Conservation (phyloP, 2,113 vertebrate species). For the Chloroceryle aenea region DNA sequence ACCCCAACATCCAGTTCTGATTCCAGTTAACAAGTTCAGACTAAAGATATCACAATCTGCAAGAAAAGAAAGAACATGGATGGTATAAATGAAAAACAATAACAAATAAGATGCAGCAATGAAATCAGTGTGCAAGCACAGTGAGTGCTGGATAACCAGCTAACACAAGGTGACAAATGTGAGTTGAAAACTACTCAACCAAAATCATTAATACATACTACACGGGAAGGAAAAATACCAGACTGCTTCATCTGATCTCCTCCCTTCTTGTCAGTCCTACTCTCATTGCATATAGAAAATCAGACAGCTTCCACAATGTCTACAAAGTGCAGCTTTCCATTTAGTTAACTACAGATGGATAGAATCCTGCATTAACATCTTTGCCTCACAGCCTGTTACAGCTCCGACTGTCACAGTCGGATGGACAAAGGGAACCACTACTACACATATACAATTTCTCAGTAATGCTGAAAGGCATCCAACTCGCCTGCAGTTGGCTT, state of each 20-base stretch:
- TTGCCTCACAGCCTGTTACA: background rate
- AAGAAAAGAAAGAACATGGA: constrained; percentile 87
- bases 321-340: background rate
- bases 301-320: background rate
- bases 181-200: background rate
- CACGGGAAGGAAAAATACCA: background rate
- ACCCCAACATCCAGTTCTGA: constrained; percentile 91
- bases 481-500: background rate
- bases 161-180: background rate
- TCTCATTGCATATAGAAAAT: background rate
- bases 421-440: background rate
- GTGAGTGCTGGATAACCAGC: constrained; percentile 13
- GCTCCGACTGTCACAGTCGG: background rate
- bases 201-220: background rate
- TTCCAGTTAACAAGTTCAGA: constrained; percentile 89
- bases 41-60: constrained; percentile 95
- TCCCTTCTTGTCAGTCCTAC: background rate
- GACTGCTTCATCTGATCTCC: background rate
- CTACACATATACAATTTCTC: rapidly evolving
- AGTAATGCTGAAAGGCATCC: background rate
- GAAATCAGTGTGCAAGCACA: constrained; percentile 41
- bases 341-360: background rate
- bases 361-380: background rate
- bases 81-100: constrained; percentile 71
- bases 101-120: constrained; percentile 51